Base-by-base conservation (phyloP, 1,140 invertebrate genomes). In the Camponotus pennsylvanicus region DNA sequence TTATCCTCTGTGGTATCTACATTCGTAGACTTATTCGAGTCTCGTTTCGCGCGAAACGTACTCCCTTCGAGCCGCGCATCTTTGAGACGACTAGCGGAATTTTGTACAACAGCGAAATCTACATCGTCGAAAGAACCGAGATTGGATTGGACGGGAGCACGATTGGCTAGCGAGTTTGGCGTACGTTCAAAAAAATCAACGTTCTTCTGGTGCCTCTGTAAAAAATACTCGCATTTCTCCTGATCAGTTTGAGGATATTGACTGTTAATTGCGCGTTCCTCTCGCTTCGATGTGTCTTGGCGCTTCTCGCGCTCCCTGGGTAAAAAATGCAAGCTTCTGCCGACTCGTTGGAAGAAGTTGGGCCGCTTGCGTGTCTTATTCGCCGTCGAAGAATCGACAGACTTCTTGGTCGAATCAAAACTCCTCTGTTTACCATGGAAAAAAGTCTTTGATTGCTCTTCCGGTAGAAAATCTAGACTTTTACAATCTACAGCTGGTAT, bases 211-310 rank as follows among this genome's bases (percentile, higher is more conserved):
- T 86, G 73, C 49, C 78, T 90, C 21, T 85, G 86, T 87, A 93
- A 91, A 91, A 93, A 94, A 86, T 93, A 90, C 27, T 93, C 92
- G 85, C 92, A 93, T 57, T 93, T 94, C 52, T 94, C 93, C 8
- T 87, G 85, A 15, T 88, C 87, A 0, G 88, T 91, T 34, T 87
- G 86, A 3, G 86, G 88, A 64, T 77, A 80, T 73, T 89, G 57
- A 73, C 55, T 59, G 34, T 89, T 78, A 83, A 73, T 88, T 32
- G 37, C 86, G 18, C 67, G 37, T 13, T 89, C 82, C 21, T 86
- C 83, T 7, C 55, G 85, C 61, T 64, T 91, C 37, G 85, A 34
- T 52, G 86, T 64, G 59, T 90, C 52, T 73, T 90, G 86, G 75
- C 63, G 82, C 40, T 85, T 89, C 63, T 88, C 89, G 37, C 85